Base-by-base conservation (phyloP, 2,113 vertebrate species). In the Sebastes schlegelii region DNA sequence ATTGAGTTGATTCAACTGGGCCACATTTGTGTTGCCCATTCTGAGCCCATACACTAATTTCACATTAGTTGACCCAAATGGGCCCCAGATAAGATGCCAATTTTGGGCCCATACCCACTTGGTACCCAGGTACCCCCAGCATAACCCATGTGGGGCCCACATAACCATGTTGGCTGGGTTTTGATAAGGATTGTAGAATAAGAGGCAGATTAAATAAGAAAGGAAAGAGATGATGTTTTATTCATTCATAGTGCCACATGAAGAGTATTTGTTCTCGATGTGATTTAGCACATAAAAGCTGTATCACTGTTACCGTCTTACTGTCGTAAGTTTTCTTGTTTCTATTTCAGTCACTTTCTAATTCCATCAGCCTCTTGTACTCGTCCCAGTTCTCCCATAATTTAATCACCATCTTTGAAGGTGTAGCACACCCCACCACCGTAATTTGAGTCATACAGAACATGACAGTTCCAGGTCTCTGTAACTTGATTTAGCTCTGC, bases 401-500 rank as follows among this genome's bases (percentile, higher is more conserved):
- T 78, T 74, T 48, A 79, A 79, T 83, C 51, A 45, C 52, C 43
- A 43, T 69, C 63, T 85, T 65, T 67, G 74, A 64, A 83, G 79
- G 84, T 73, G 58, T 68, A 72, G 78, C 60, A 4, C 40, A 40
- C 74, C 57, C 72, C 26, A 73, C 81, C 21, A 52, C 70, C 72
- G 58, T 65, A 62, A 80, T 74, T 63, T 85, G 75, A 88, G 72
- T 58, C 21, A 12, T 6, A 78, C 71, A 21, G 40, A 82, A 85
- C 67, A 62, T 84, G 75, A 88, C 84, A 80, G 84, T 86, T 83
- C 70, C 68, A 81, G 87, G 84, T 71, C 84, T 83, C 72, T 46
- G 75, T 52, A 68, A 75, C 82, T 81, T 79, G 87, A 83, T 84
- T 77, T 79, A 77, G 63, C 63, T 54, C 74, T 34, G 60, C 48